Evolutionary conservation across 2,888 invertebrate species (phyloP), one percentile per base, ranked within the genome.

Genomic region (Synergus laeviventris): DNA sequence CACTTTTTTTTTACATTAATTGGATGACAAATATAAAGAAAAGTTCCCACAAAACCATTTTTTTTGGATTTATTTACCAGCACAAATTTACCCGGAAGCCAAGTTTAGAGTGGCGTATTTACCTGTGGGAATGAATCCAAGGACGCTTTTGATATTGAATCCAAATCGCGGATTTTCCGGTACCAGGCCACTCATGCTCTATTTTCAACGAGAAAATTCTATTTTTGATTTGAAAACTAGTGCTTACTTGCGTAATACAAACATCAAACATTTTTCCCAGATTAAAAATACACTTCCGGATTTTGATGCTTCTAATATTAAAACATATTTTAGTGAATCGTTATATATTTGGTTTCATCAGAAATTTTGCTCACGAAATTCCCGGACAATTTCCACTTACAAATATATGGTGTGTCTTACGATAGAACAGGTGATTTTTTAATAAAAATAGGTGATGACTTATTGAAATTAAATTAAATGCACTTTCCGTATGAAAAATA

Each of bases 121-220:
- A 75, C 56, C 75, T 54, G 54, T 60, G 66, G 75, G 66, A 75
- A 70, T 42, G 38, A 36, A 56, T 70, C 75, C 75, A 75, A 75
- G 64, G 56, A 59, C 66, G 14, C 14, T 24, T 49, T 66, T 45
- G 12, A 64, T 42, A 64, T 21, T 64, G 21, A 21, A 42, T 45
- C 66, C 2, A 66, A 45, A 66, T 64, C 21, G 21, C 64, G 64
- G 42, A 64, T 64, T 64, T 64, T 21, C 64, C 64, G 18, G 14
- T 64, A 42, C 24, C 42, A 64, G 42, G 64, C 42, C 7, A 31
- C 4, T 64, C 64, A 64, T 16, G 39, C 39, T 24, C 42, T 64
- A 64, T 64, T 64, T 64, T 42, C 64, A 64, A 21, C 39, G 39
- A 14, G 42, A 14, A 64, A 42, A 21, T 42, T 64, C 64, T 64